Evolutionary conservation across 2,888 invertebrate species (phyloP).

Genomic region (Parnassius orleans): DNA sequence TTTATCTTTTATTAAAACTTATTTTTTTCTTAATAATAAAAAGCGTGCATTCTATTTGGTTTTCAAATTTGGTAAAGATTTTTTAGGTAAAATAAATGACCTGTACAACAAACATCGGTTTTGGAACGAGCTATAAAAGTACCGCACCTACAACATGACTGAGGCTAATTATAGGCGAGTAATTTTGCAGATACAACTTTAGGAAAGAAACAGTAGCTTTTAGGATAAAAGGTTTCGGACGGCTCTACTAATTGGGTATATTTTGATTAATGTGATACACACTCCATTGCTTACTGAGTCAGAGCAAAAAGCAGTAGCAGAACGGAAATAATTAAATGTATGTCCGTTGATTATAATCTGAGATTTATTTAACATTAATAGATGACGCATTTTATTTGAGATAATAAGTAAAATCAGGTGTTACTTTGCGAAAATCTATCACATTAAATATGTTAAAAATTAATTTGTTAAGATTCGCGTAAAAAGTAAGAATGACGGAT

Average conservation of each 20-base stretch:
- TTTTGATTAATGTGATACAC: constrained; percentile 12
- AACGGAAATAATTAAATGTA: too few species aligned
- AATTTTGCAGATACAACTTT: constrained; percentile 10
- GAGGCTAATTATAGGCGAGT: constrained; percentile 2
- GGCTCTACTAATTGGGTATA: constrained; percentile 18
- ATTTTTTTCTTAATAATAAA: too few species aligned
- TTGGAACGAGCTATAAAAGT: constrained; percentile 5
- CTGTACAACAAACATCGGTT: neutral
- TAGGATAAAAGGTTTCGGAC: constrained; percentile 13
- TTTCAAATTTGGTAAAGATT: neutral
- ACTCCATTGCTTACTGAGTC: neutral
- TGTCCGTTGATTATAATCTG: too few species aligned
- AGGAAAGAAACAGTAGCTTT: constrained; percentile 11
- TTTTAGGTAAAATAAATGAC: neutral
- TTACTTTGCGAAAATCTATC: too few species aligned
- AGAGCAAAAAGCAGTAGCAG: neutral
- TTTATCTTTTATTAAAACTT: too few species aligned
- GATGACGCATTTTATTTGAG: too few species aligned
- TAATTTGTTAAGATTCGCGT: too few species aligned
- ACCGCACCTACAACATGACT: constrained; percentile 4
- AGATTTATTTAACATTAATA: too few species aligned
- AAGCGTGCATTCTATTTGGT: too few species aligned
- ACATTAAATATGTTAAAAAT: too few species aligned
- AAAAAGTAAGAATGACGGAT: too few species aligned
- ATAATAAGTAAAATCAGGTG: too few species aligned